Base-by-base conservation (phyloP, 1,140 invertebrate genomes). In the Drosophila tsacasi region DNA sequence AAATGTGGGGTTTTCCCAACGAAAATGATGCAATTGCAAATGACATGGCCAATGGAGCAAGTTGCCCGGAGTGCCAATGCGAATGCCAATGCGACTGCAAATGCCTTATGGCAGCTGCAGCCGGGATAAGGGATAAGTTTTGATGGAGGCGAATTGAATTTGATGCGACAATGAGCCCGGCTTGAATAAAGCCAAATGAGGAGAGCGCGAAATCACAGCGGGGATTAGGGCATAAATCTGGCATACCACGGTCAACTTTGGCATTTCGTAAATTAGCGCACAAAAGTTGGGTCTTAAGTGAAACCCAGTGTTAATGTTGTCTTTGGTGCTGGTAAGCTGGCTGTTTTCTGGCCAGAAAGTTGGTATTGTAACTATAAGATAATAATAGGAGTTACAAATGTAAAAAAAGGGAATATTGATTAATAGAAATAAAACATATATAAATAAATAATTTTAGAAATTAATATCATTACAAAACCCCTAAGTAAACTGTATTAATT, bases 1-100 rank as follows among this genome's bases (percentile, higher is more conserved):
- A 35, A 58, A 27, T 15, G 23, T 55, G 32, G 13, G 19, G 9
- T 13, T 15, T 13, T 13, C 5, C 23, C 23, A n/a, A 17, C 40
- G 15, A 47, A 42, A 47, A 42, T 47, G 59, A 52, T 76, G 59
- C 75, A 76, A 65, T 76, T 64, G 79, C 76, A 79, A 76, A 79
- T 83, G 79, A 87, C 85, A 87, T 79, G 60, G 83, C 69, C 73
- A 86, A 86, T 78, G 63, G 40, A 73, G 65, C 64, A 55, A 64
- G 71, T 54, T 62, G 39, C 27, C 30, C 60, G 21, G 23, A 65
- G 66, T 68, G 65, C 54, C 59, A 64, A 47, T 49, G 47, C 71
- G 49, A 65, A 54, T 61, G 72, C 60, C 55, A 76, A 57, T 60
- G 46, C 63, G 60, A 73, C 46, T 66, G 54, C 61, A 23, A 66